phyloP scores from a whole-genome alignment of 2,113 vertebrate species.

The Salvator merianae region DNA sequence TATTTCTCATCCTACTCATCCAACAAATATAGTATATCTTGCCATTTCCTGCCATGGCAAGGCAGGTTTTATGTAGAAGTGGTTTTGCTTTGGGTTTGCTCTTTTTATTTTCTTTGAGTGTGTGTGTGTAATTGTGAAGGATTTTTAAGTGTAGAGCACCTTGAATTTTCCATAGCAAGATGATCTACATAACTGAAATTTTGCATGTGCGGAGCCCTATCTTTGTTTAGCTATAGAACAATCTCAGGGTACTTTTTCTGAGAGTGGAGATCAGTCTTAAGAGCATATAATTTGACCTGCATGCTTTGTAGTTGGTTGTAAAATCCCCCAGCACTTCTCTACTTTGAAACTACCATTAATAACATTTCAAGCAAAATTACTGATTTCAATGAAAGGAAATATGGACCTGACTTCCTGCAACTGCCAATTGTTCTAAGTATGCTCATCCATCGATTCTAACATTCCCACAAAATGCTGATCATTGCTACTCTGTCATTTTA shows the following conservation, averaged over 20 bases:
- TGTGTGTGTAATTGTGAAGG: too few relatives aligned
- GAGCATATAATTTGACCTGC: background rate
- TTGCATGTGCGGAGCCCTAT: background rate
- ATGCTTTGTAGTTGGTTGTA: background rate
- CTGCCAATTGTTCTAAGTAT: background rate
- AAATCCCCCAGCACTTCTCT: background rate
- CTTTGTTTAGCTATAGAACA: background rate
- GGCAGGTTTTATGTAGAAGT: too few relatives aligned
- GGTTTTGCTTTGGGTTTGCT: too few relatives aligned
- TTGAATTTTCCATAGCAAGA: too few relatives aligned
- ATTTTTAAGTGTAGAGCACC: too few relatives aligned
- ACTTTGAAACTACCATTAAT: rapidly evolving
- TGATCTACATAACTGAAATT: background rate
- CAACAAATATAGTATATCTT: too few relatives aligned
- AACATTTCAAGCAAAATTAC: background rate
- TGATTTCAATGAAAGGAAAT: background rate
- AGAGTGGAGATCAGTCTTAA: background rate
- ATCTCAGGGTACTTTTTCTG: background rate
- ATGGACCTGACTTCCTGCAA: background rate
- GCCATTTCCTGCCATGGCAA: too few relatives aligned
- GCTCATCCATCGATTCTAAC: background rate
- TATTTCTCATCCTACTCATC: too few relatives aligned
- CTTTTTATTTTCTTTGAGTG: too few relatives aligned
- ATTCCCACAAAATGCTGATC: constrained; percentile 13
- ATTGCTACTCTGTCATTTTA: constrained; percentile 48